Evolutionary conservation across 2,113 vertebrate species (phyloP).

Genomic region (Cyrtonyx montezumae): DNA sequence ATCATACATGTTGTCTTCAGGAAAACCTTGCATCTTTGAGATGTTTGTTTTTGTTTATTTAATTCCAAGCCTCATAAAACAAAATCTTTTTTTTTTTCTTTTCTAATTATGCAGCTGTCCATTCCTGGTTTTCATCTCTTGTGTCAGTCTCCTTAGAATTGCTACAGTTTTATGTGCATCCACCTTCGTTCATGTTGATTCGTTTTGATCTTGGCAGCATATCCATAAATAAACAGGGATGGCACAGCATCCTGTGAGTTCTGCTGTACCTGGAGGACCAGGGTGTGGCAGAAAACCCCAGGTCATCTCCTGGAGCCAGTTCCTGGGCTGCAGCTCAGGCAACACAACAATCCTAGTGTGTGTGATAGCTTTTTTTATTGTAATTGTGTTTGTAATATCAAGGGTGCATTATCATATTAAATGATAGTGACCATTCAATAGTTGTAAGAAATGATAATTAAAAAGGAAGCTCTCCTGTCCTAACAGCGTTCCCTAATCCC

Average conservation of each 20-base stretch:
- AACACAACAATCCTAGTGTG: neutral
- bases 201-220: neutral
- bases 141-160: neutral
- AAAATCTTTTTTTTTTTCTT: neutral
- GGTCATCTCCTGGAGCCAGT: neutral
- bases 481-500: constrained; percentile 36
- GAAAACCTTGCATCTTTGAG: neutral
- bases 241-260: neutral
- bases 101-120: neutral
- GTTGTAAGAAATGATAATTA: constrained; percentile 43
- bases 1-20: neutral
- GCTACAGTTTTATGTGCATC: constrained; percentile 9
- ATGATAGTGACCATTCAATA: constrained; percentile 7
- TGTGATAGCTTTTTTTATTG: neutral
- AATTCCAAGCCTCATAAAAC: neutral
- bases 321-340: neutral
- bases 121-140: neutral
- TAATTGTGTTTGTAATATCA: constrained; percentile 44
- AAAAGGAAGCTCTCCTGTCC: constrained; percentile 28
- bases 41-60: neutral
- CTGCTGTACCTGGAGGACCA: neutral
- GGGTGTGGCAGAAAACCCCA: neutral
- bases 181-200: constrained; percentile 12
- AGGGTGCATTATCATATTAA: constrained; percentile 18
- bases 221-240: neutral